Percentiles rank a stretch among this genome's conserved stretches.
Evolutionary conservation across 1,140 invertebrate species (phyloP).

Genomic region (Ruditapes philippinarum): DNA sequence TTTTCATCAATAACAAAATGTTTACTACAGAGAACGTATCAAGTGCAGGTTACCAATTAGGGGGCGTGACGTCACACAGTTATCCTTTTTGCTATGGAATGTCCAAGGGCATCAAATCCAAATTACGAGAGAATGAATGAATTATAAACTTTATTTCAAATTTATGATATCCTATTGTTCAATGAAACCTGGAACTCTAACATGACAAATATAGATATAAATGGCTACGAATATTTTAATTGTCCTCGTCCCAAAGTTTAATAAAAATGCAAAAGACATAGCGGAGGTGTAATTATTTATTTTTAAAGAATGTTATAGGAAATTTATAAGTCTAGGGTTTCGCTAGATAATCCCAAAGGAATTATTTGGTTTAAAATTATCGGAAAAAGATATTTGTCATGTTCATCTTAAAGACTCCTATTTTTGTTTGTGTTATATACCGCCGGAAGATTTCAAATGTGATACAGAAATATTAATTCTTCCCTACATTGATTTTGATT

Average conservation of each 20-base stretch:
- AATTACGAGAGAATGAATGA: constrained; percentile 30
- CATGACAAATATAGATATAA: not conserved
- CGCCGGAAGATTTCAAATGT: not conserved
- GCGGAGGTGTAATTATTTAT: constrained; percentile 47
- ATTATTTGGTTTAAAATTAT: constrained; percentile 17
- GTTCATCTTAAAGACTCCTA: not conserved
- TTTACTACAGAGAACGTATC: not conserved
- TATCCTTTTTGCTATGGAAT: not conserved
- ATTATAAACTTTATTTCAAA: constrained; percentile 35
- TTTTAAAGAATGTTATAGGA: constrained; percentile 7
- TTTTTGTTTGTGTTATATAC: constrained; percentile 35
- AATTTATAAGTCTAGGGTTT: not conserved
- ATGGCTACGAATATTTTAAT: not conserved
- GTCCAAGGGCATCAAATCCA: not conserved
- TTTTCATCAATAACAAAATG: not conserved
- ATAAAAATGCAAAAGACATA: not conserved
- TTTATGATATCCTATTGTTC: constrained; percentile 19
- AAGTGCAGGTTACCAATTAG: not conserved
- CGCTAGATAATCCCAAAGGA: not conserved
- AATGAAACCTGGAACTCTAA: not conserved
- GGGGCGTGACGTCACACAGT: not conserved
- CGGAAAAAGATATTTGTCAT: not conserved
- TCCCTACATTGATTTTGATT: not conserved
- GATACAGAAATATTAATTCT: constrained; percentile 23
- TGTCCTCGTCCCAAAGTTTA: not conserved